These are phyloP conservation scores for Goniozus legneri DNA, from an alignment of 1,140 invertebrate genomes.

Conservation along the genomic window DNA sequence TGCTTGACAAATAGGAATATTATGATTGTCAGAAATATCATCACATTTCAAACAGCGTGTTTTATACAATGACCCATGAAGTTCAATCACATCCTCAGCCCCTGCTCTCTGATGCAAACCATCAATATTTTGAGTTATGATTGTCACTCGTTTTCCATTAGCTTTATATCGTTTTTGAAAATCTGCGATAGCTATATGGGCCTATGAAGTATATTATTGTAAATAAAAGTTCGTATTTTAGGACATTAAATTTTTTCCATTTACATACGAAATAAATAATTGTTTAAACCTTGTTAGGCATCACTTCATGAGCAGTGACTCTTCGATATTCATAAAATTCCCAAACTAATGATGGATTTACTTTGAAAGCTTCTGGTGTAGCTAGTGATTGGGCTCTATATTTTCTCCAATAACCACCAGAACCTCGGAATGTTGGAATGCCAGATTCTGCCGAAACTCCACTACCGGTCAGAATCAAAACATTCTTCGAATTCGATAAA, in stretches of 20 bases:
- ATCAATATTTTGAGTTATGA: slow-evolving; percentile 94
- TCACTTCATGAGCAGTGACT: slow-evolving; percentile 61
- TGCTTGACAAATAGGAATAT: slow-evolving; percentile 79
- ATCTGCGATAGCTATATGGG: slow-evolving; percentile 76
- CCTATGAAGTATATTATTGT: no score
- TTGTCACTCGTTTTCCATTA: slow-evolving; percentile 62
- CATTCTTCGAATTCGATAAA: slow-evolving; percentile 56
- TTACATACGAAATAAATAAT: not conserved
- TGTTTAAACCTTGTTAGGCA: slow-evolving; percentile 63
- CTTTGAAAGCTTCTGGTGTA: slow-evolving; percentile 63
- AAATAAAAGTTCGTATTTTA: no score
- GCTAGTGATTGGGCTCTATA: slow-evolving; percentile 66
- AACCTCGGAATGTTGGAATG: slow-evolving; percentile 76
- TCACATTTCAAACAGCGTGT: slow-evolving; percentile 79
- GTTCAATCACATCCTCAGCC: slow-evolving; percentile 74
- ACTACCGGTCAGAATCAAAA: slow-evolving; percentile 73
- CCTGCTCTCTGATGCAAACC: slow-evolving; percentile 82
- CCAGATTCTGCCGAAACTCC: slow-evolving; percentile 80
- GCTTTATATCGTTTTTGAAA: slow-evolving; percentile 64
- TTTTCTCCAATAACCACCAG: slow-evolving; percentile 75
- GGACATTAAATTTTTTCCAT: not conserved
- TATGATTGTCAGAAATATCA: slow-evolving; percentile 65
- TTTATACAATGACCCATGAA: slow-evolving; percentile 86
- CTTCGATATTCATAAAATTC: slow-evolving; percentile 77
- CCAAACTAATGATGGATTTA: slow-evolving; percentile 72